phyloP scores from a whole-genome alignment of 2,888 invertebrate species.

The Koerneria pararmatus region DNA sequence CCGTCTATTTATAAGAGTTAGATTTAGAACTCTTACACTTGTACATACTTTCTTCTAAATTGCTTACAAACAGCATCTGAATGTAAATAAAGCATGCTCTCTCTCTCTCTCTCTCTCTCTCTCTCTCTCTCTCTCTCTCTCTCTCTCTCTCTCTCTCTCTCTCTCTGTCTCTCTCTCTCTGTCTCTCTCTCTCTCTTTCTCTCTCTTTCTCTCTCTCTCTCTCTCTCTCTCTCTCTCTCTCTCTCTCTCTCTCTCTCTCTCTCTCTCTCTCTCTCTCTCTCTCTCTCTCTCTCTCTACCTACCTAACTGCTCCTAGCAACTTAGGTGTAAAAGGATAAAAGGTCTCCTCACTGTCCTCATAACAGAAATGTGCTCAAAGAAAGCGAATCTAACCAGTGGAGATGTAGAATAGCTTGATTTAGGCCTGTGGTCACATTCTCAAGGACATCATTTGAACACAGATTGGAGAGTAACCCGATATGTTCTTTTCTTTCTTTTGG shows the following conservation, averaged over 20 bases:
- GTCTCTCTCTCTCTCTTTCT: neutral
- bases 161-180: neutral
- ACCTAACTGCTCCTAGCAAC: neutral
- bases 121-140: constrained; percentile 5
- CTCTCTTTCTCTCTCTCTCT: neutral
- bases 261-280: constrained; percentile 9
- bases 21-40: no score
- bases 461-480: no score
- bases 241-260: neutral
- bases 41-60: no score
- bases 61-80: no score
- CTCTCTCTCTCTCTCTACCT: neutral
- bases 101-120: constrained; percentile 5
- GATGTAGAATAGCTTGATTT: no score
- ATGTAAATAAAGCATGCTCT: neutral
- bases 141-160: constrained; percentile 3
- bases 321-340: constrained; percentile 11
- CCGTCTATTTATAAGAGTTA: no score
- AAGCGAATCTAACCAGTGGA: no score
- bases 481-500: no score
- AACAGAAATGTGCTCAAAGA: no score
- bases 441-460: no score
- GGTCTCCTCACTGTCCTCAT: no score
- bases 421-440: no score
- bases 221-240: constrained; percentile 2